Evolutionary conservation across 2,888 invertebrate species (phyloP).

Genomic region (Hesperia comma): DNA sequence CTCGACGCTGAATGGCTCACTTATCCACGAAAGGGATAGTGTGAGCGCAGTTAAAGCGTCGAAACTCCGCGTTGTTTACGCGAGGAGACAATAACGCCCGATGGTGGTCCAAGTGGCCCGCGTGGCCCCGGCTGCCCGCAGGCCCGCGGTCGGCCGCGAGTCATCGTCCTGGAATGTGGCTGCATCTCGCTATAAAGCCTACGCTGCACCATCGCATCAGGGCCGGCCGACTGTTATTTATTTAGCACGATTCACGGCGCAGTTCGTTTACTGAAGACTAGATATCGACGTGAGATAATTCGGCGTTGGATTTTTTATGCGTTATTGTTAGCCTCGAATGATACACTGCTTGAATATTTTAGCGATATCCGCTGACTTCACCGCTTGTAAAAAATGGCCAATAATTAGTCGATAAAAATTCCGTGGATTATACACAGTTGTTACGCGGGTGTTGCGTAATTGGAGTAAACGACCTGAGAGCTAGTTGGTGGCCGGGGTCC

Average conservation of each 20-base stretch:
- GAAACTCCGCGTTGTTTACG: slow-evolving; percentile 58
- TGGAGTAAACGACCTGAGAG: slow-evolving; percentile 81
- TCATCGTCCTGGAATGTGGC: slow-evolving; percentile 77
- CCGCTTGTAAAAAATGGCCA: slow-evolving; percentile 79
- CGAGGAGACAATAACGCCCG: slow-evolving; percentile 49
- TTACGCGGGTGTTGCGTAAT: slow-evolving; percentile 82
- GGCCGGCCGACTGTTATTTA: slow-evolving; percentile 37
- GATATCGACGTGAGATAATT: slow-evolving; percentile 75
- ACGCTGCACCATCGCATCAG: slow-evolving; percentile 33
- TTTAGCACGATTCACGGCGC: slow-evolving; percentile 35
- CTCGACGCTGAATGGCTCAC: slow-evolving; percentile 57
- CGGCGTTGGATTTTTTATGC: slow-evolving; percentile 67
- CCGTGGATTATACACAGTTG: slow-evolving; percentile 79
- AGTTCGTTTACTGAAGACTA: slow-evolving; percentile 47
- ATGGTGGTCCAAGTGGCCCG: slow-evolving; percentile 42
- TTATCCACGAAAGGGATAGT: slow-evolving; percentile 54
- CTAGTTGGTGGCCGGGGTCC: slow-evolving; percentile 72
- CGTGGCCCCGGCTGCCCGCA: background rate
- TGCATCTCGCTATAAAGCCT: slow-evolving; percentile 53
- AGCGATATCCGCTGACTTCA: slow-evolving; percentile 84
- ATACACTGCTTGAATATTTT: slow-evolving; percentile 83
- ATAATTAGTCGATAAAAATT: slow-evolving; percentile 84
- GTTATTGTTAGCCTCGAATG: slow-evolving; percentile 81
- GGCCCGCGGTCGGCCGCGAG: slow-evolving; percentile 45
- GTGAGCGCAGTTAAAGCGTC: slow-evolving; percentile 62